Conservation (phyloP, 2,888 invertebrate genomes). For the Xestia rhomboidea region DNA sequence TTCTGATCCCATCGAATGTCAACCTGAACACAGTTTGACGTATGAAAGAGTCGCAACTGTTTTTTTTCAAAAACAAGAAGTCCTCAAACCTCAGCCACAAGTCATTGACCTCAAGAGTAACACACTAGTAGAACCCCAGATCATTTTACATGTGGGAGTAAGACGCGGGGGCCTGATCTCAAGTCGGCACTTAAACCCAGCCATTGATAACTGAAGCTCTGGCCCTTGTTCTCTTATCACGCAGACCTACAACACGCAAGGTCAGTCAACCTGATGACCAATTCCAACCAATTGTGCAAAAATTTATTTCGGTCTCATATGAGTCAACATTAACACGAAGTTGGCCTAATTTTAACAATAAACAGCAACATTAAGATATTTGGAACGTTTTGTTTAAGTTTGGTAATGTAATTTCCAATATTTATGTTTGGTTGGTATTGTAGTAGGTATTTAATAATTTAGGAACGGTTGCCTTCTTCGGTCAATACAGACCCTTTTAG, state of each 20-base stretch:
- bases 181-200: conserved; percentile 70
- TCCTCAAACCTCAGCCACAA: conserved; percentile 16
- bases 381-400: conserved; percentile 33
- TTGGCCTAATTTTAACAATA: conserved; percentile 57
- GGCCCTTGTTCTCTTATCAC: conserved; percentile 52
- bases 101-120: conserved; percentile 59
- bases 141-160: conserved; percentile 78
- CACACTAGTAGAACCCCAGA: conserved; percentile 61
- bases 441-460: not conserved
- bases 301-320: conserved; percentile 52
- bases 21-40: not conserved
- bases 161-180: conserved; percentile 68
- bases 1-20: not conserved
- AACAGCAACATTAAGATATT: conserved; percentile 46
- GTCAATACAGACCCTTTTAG: not conserved
- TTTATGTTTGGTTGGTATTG: not conserved
- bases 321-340: conserved; percentile 61
- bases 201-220: conserved; percentile 70
- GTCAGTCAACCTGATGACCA: conserved; percentile 67
- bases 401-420: not conserved
- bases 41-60: not conserved
- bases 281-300: conserved; percentile 70
- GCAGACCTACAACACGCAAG: conserved; percentile 41
- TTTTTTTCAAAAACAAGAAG: not conserved
- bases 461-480: not conserved